phyloP scores from a whole-genome alignment of 2,888 invertebrate genomes.

The Ceraclea dissimilis region DNA sequence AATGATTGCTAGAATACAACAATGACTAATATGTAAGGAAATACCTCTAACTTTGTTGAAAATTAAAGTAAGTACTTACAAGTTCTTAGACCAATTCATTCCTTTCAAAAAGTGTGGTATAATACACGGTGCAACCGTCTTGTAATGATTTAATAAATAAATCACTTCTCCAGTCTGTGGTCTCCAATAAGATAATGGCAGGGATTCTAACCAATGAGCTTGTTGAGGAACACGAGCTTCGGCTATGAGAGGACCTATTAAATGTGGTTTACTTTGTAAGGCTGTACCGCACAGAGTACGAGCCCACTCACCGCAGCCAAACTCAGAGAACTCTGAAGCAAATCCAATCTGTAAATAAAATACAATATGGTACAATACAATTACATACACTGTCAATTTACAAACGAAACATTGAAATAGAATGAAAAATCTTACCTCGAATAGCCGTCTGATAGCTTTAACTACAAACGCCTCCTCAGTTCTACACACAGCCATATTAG shows the following conservation, averaged over 20 bases:
- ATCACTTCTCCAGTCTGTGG: slow-evolving; percentile 32
- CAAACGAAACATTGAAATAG: neutral
- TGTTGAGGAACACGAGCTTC: slow-evolving; percentile 5
- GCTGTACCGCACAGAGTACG: slow-evolving; percentile 20
- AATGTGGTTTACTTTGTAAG: slow-evolving; percentile 13
- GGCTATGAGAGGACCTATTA: slow-evolving; percentile 14
- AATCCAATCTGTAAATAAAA: slow-evolving; percentile 21
- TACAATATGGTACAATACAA: no score
- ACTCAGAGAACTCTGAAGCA: slow-evolving; percentile 20
- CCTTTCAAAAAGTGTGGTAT: slow-evolving; percentile 34
- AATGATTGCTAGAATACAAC: neutral
- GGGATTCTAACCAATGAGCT: slow-evolving; percentile 26
- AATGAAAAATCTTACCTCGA: slow-evolving; percentile 12
- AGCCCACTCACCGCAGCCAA: slow-evolving; percentile 24
- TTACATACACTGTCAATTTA: no score
- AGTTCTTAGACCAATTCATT: slow-evolving; percentile 38
- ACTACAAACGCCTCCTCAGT: slow-evolving; percentile 18
- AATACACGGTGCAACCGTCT: slow-evolving; percentile 32
- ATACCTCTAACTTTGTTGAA: neutral
- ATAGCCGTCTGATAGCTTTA: slow-evolving; percentile 16
- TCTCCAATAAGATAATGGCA: slow-evolving; percentile 35
- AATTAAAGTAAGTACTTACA: slow-evolving; percentile 3
- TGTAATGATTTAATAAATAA: slow-evolving; percentile 36
- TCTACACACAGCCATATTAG: slow-evolving; percentile 22
- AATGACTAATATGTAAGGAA: neutral